These are phyloP conservation scores for Brevimyrus niger DNA, from an alignment of 2,113 vertebrate species.

Conservation along the genomic window DNA sequence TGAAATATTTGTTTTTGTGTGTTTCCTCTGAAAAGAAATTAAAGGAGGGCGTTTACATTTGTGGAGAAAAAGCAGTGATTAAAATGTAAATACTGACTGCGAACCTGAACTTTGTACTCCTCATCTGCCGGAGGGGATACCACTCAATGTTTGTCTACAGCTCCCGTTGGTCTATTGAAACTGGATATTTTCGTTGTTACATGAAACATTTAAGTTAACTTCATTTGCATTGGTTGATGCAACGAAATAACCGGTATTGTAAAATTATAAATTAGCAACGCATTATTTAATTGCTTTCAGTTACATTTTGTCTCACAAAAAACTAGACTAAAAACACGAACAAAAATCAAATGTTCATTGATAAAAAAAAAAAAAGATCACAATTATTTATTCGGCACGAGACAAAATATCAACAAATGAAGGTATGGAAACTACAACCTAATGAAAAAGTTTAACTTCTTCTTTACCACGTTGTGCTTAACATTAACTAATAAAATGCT, in stretches of 20 bases:
- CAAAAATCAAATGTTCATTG: background rate
- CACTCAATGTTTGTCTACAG: background rate
- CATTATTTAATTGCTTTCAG: background rate
- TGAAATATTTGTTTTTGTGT: background rate
- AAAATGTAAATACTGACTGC: background rate
- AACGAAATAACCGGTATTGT: background rate
- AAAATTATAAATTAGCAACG: background rate
- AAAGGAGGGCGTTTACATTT: background rate
- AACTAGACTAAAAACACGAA: background rate
- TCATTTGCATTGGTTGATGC: background rate
- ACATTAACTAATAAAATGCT: background rate
- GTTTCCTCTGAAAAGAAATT: background rate
- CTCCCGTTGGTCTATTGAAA: background rate
- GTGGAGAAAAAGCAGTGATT: background rate
- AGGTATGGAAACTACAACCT: background rate
- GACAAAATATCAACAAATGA: background rate
- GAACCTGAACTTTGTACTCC: conserved; percentile 8
- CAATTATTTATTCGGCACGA: background rate
- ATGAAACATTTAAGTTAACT: background rate
- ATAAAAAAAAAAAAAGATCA: background rate
- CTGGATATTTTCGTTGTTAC: background rate
- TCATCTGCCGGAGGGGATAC: background rate
- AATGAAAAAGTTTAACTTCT: background rate
- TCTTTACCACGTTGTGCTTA: background rate
- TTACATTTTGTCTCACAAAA: background rate